Base-by-base conservation (phyloP, 2,888 invertebrate species). In the Antheraea yamamai region DNA sequence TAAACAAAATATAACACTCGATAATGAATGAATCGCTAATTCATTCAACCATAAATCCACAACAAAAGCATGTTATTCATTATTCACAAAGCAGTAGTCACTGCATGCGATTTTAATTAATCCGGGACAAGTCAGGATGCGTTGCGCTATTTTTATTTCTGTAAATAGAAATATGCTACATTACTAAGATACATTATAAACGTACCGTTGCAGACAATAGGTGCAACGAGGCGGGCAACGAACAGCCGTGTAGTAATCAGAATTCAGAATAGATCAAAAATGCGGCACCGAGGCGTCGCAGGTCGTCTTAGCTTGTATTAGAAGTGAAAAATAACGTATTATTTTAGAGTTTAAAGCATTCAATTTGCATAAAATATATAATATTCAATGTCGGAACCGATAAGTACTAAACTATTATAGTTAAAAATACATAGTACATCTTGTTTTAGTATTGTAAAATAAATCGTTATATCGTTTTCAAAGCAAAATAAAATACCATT, bases 91-190 rank as follows among this genome's bases (percentile, higher is more conserved):
- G 20, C 35, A 68, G 68, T 30, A 68, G 14, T 35, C 35, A 68
- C 68, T 7, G 30, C 35, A 30, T 18, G 35, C 18, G 68, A 18
- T 68, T 68, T 68, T 68, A 68, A 68, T 68, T 68, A 68, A 68
- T 68, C 68, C 18, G 4, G 20, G 68, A 68, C 35, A 68, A 23
- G 30, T 68, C 30, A 68, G 35, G 68, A 18, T 16, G 55, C 1
- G 4, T 20, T 55, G n/a, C 20, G 20, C 20, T 55, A 55, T 55
- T 20, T 18, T 55, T 55, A 55, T 55, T 55, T 55, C 4, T 55
- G 18, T 18, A 55, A 55, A 55, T 55, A 55, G n/a, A 55, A 18
- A 20, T 18, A n/a, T 20, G 20, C 55, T 55, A 20, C 18, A 55
- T 8, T 20, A 55, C 20, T 18, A 55, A 20, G 20, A 7, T 55